Evolutionary conservation across 2,888 invertebrate genomes (phyloP), one percentile per base, ranked within the genome.

Genomic region (Cistogaster globosa): DNA sequence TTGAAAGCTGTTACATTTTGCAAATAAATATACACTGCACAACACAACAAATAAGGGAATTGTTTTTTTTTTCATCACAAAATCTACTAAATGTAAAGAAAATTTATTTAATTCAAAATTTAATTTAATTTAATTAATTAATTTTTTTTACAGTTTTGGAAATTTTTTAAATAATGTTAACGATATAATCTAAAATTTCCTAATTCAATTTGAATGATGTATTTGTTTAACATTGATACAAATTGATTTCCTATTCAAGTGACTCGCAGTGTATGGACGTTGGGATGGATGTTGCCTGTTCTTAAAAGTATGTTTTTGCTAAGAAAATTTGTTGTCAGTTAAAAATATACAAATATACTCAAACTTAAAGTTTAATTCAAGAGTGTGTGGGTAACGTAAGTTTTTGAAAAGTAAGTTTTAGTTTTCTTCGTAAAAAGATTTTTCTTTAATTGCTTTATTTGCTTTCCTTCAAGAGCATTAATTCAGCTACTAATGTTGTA

Each of bases 1-100:
- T 71, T 62, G 78, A 74, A 78, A 82, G 71, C 72, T 84, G 84
- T 76, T 84, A 77, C 84, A 71, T 71, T 71, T 71, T 51, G 63
- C 51, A 53, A 71, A 42, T 12, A 12, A 42, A 42, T 42, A 4
- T 42, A 42, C 42, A 42, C 42, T 12, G 12, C 42, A 3, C 8
- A 12, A 42, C 12, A 42, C 11, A n/a, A n/a, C 8, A 6, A 38
- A 38, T 11, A 11, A 38, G 11, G 38, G 38, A 38, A 38, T 38
- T 1, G 9, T 6, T 38, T 38, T 38, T 9, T 38, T 32, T 32
- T 32, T 6, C 32, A 32, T 32, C 2, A 6, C 6, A 32, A 32
- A 32, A 32, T 32, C 32, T 32, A 32, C 32, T 32, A 6, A 32
- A 32, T 4, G 32, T 32, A 6, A 32, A 32, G 6, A 32, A 32